A percentile compares a stretch with the other conserved stretches of the same genome.
phyloP scores from a whole-genome alignment of 2,888 invertebrate genomes.

The Acrocyrtus sp. region DNA sequence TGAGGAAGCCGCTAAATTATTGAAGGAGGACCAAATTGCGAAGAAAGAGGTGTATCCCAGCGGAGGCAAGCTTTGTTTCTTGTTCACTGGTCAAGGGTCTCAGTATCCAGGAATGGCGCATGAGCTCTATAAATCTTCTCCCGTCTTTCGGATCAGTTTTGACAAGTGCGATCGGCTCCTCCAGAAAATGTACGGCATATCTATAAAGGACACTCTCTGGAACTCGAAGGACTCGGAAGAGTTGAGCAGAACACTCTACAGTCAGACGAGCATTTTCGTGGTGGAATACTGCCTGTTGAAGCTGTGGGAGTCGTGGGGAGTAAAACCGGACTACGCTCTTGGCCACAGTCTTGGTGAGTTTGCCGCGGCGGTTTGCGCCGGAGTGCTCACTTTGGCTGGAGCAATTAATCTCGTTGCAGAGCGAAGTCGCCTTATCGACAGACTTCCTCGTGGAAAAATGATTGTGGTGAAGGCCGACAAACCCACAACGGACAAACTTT shows the following conservation, averaged over 20 bases:
- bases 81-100: slow-evolving; percentile 46
- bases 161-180: slow-evolving; percentile 35
- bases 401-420: slow-evolving; percentile 49
- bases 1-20: background rate
- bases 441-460: slow-evolving; percentile 47
- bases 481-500: background rate
- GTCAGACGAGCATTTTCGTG: slow-evolving; percentile 51
- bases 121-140: slow-evolving; percentile 23
- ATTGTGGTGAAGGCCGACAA: slow-evolving; percentile 45
- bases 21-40: background rate
- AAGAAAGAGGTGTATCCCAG: background rate
- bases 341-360: slow-evolving; percentile 56
- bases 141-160: slow-evolving; percentile 28
- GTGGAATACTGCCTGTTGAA: slow-evolving; percentile 46
- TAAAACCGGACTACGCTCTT: slow-evolving; percentile 44
- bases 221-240: background rate
- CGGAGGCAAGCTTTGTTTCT: slow-evolving; percentile 17
- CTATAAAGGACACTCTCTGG: slow-evolving; percentile 26
- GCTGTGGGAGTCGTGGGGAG: slow-evolving; percentile 47
- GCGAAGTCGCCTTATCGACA: slow-evolving; percentile 49
- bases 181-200: slow-evolving; percentile 16
- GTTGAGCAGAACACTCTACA: slow-evolving; percentile 43
- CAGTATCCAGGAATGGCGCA: slow-evolving; percentile 40
- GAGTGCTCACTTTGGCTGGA: slow-evolving; percentile 38
- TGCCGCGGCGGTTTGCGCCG: slow-evolving; percentile 49